A percentile compares a stretch with the other conserved stretches of the same genome.
These are phyloP conservation scores for Brachyptera risi DNA, from an alignment of 2,888 invertebrate species.

Conservation along the genomic window DNA sequence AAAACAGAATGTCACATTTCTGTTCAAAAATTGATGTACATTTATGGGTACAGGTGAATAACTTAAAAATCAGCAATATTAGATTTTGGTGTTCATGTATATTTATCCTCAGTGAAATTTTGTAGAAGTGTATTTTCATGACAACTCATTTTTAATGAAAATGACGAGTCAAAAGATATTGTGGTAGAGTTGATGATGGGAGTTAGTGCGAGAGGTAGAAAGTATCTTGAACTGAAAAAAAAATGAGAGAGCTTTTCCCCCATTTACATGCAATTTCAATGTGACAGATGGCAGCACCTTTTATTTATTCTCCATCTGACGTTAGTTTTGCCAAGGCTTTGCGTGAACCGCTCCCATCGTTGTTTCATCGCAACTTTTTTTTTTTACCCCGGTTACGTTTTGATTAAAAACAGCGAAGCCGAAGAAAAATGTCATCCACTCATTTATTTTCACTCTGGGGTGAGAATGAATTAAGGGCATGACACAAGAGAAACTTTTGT, in stretches of 20 bases:
- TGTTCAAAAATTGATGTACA: too few species aligned
- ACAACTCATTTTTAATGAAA: too few species aligned
- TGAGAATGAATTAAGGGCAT: conserved; percentile 14
- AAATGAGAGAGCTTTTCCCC: neutral
- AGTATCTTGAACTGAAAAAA: neutral
- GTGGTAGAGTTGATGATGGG: too few species aligned
- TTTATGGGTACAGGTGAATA: too few species aligned
- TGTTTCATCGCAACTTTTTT: conserved; percentile 14
- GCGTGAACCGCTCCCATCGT: neutral
- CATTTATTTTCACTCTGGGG: conserved; percentile 22
- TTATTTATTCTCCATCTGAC: conserved; percentile 26
- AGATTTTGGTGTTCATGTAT: too few species aligned
- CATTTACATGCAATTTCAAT: conserved; percentile 28
- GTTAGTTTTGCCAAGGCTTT: conserved; percentile 17
- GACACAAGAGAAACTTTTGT: neutral
- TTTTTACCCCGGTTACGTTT: conserved; percentile 22
- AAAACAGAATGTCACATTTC: too few species aligned
- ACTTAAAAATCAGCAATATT: too few species aligned
- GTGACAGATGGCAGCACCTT: conserved; percentile 28
- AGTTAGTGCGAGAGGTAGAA: neutral
- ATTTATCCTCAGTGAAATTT: too few species aligned
- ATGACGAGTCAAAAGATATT: too few species aligned
- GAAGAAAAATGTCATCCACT: conserved; percentile 23
- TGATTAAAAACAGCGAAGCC: conserved; percentile 22
- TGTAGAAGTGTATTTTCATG: too few species aligned